Percentiles rank a stretch among this genome's conserved stretches.
Conservation (phyloP, 2,888 invertebrate species). For the Meiosimyza decipiens region DNA sequence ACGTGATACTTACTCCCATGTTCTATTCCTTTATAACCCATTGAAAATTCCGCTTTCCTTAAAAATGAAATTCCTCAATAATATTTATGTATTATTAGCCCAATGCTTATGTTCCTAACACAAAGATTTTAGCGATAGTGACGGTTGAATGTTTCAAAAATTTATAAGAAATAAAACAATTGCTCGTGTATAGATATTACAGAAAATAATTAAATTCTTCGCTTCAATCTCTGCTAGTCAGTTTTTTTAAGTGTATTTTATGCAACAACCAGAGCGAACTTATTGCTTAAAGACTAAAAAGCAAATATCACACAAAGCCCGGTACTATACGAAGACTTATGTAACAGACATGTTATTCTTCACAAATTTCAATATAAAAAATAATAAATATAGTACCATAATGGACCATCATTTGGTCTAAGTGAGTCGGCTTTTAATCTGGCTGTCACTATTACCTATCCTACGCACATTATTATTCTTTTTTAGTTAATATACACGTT, state of each 20-base stretch:
- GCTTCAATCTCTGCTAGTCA: not conserved
- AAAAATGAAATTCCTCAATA: conserved; percentile 15
- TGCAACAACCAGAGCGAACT: no score
- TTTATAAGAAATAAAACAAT: not conserved
- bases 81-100: not conserved
- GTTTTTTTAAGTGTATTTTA: not conserved
- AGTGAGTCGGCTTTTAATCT: no score
- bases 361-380: no score
- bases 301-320: no score
- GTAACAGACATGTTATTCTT: no score
- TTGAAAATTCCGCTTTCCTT: not conserved
- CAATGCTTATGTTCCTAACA: conserved; percentile 18
- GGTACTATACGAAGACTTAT: no score
- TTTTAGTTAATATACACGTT: no score
- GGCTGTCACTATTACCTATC: no score
- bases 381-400: no score
- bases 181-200: not conserved
- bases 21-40: not conserved
- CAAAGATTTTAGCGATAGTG: not conserved
- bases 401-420: no score
- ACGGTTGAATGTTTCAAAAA: not conserved
- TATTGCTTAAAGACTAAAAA: no score
- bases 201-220: not conserved
- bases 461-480: no score
- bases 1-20: conserved; percentile 1